Evolutionary conservation across 1,140 invertebrate genomes (phyloP).

Genomic region (Dolichoris vasculosae): DNA sequence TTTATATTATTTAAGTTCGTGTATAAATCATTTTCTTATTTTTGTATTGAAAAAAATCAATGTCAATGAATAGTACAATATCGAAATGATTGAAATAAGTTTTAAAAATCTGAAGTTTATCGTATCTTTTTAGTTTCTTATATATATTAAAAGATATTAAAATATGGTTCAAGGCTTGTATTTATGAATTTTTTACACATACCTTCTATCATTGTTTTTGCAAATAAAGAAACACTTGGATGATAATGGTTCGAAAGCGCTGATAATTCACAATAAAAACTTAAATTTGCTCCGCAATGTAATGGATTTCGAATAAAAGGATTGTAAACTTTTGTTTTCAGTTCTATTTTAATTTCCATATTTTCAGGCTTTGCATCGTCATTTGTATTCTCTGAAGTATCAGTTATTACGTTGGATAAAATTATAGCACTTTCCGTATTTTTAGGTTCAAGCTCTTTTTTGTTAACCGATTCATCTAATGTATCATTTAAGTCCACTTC

Average conservation of each 20-base stretch:
- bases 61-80: too few relatives aligned
- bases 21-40: too few relatives aligned
- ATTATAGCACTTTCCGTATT: slow-evolving; percentile 67
- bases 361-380: slow-evolving; percentile 57
- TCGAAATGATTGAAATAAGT: too few relatives aligned
- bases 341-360: slow-evolving; percentile 55
- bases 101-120: too few relatives aligned
- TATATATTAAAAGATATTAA: not conserved
- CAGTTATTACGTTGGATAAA: slow-evolving; percentile 63
- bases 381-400: slow-evolving; percentile 48
- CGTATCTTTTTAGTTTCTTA: not conserved
- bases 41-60: too few relatives aligned
- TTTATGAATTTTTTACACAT: not conserved
- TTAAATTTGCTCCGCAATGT: slow-evolving; percentile 84
- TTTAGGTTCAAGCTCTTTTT: slow-evolving; percentile 47
- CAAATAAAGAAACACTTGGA: slow-evolving; percentile 93
- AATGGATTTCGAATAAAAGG: slow-evolving; percentile 87
- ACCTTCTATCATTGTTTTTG: slow-evolving; percentile 86
- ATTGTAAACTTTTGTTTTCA: slow-evolving; percentile 77
- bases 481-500: slow-evolving; percentile 66
- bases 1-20: not conserved
- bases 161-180: not conserved
- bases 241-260: slow-evolving; percentile 87
- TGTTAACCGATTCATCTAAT: slow-evolving; percentile 57
- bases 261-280: slow-evolving; percentile 83